Conservation (phyloP, 2,888 invertebrate genomes). For the Acholoe squamosa region DNA sequence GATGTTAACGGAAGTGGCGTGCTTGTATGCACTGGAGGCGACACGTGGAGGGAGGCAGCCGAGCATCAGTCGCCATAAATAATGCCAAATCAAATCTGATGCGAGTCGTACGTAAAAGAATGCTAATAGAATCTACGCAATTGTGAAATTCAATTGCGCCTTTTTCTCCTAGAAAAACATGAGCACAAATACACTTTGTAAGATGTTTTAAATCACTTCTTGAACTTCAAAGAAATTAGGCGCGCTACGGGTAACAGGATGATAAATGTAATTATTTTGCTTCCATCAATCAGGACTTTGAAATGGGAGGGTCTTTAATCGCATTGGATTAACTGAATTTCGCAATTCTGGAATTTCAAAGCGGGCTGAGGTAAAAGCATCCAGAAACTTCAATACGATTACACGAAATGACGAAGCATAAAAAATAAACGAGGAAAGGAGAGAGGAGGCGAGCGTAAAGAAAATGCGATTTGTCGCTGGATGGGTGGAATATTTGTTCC, state of each 20-base stretch:
- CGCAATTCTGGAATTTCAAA: slow-evolving; percentile 48
- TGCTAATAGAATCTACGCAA: slow-evolving; percentile 60
- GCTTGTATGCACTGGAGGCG: slow-evolving; percentile 38
- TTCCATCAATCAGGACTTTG: slow-evolving; percentile 59
- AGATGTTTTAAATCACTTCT: slow-evolving; percentile 62
- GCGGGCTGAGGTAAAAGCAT: slow-evolving; percentile 44
- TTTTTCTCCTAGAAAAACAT: slow-evolving; percentile 38
- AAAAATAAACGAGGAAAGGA: slow-evolving; percentile 16
- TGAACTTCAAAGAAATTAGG: slow-evolving; percentile 61
- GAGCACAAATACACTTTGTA: slow-evolving; percentile 44
- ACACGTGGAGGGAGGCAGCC: background rate
- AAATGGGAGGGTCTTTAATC: slow-evolving; percentile 53
- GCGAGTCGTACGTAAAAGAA: slow-evolving; percentile 38
- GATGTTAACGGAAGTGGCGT: slow-evolving; percentile 2
- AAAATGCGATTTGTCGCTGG: slow-evolving; percentile 34
- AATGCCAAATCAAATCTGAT: slow-evolving; percentile 13
- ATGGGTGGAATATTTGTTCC: slow-evolving; percentile 43
- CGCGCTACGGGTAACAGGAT: slow-evolving; percentile 34
- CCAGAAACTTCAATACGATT: slow-evolving; percentile 59
- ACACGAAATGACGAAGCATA: slow-evolving; percentile 55
- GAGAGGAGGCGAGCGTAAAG: background rate
- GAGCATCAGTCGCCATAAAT: background rate
- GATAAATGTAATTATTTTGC: slow-evolving; percentile 59
- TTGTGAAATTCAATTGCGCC: slow-evolving; percentile 49
- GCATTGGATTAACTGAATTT: slow-evolving; percentile 58